These are phyloP conservation scores for Aurelia aurita complex sp. Pacific DNA, from an alignment of 30 jellyfish, hydroid and myxozoan genomes.

Conservation along the genomic window DNA sequence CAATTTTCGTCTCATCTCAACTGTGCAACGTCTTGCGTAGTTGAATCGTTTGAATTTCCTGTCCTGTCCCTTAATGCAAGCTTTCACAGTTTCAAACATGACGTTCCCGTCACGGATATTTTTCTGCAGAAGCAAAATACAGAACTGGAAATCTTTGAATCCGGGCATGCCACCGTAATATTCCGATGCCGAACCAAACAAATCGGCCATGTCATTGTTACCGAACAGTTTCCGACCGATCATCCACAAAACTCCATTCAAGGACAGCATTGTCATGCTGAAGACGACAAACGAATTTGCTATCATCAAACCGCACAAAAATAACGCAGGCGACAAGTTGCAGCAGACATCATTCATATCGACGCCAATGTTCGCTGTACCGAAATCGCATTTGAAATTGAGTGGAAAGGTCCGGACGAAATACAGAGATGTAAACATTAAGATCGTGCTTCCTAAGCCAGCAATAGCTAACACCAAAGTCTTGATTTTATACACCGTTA, in stretches of 20 bases:
- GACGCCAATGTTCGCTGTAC: conserved; percentile 35
- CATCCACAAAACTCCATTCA: conserved; percentile 81
- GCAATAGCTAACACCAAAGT: conserved; percentile 17
- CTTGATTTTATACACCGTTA: conserved; percentile 55
- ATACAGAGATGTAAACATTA: conserved; percentile 18
- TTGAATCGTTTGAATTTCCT: conserved; percentile 64
- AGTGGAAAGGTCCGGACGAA: conserved; percentile 59
- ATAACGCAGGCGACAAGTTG: conserved; percentile 70
- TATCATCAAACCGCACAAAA: conserved; percentile 62
- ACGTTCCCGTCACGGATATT: conserved; percentile 84
- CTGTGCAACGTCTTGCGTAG: conserved; percentile 73
- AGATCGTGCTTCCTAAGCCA: conserved; percentile 49
- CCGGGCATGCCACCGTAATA: conserved; percentile 93
- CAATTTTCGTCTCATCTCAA: conserved; percentile 9
- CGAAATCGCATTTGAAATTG: conserved; percentile 61
- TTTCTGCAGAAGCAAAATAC: conserved; percentile 71
- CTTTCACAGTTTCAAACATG: conserved; percentile 85
- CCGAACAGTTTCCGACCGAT: conserved; percentile 41
- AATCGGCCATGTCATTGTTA: conserved; percentile 48
- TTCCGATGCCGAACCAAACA: conserved; percentile 72
- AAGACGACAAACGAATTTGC: conserved; percentile 37
- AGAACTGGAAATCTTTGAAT: conserved; percentile 69
- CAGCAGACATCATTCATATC: conserved; percentile 66
- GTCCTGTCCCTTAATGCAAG: conserved; percentile 78
- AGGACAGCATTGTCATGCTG: conserved; percentile 36